Percentiles rank a stretch among this genome's conserved stretches.
Conservation (phyloP, 2,888 invertebrate genomes). For the Ectemnius lituratus region DNA sequence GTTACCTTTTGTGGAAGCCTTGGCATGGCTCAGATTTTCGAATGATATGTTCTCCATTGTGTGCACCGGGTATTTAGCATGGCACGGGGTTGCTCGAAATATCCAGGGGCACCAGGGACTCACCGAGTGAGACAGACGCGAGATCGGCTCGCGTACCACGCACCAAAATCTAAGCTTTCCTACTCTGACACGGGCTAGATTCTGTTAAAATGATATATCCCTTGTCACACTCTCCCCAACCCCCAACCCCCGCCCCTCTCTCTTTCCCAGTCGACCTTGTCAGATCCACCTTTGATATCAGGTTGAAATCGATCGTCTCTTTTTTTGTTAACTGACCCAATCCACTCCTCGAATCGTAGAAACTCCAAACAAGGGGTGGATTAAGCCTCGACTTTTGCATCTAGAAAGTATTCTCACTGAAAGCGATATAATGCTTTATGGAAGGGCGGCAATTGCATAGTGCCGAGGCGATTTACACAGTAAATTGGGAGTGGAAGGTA, state of each 20-base stretch:
- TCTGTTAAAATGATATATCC: slow-evolving; percentile 73
- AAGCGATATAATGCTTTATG: background rate
- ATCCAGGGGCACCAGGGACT: slow-evolving; percentile 28
- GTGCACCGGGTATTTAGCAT: slow-evolving; percentile 72
- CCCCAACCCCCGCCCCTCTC: slow-evolving; percentile 20
- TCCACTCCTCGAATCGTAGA: slow-evolving; percentile 31
- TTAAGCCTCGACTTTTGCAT: slow-evolving; percentile 9
- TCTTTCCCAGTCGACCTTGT: slow-evolving; percentile 20
- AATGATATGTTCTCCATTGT: slow-evolving; percentile 73
- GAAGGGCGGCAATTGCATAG: background rate
- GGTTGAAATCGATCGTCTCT: slow-evolving; percentile 58
- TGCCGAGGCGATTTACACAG: background rate
- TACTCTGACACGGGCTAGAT: slow-evolving; percentile 72
- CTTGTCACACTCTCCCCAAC: slow-evolving; percentile 36
- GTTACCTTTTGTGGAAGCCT: slow-evolving; percentile 76
- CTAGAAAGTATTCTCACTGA: background rate
- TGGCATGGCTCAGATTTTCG: slow-evolving; percentile 73
- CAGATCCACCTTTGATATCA: slow-evolving; percentile 57
- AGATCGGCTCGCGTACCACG: slow-evolving; percentile 51
- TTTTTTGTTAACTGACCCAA: background rate
- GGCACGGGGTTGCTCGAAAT: slow-evolving; percentile 66
- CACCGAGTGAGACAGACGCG: slow-evolving; percentile 28
- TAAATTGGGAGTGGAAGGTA: background rate
- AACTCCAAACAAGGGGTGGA: slow-evolving; percentile 29
- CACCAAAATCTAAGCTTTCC: slow-evolving; percentile 63